Evolutionary conservation across 2,888 invertebrate species (phyloP).

Genomic region (Darwinula stevensoni): DNA sequence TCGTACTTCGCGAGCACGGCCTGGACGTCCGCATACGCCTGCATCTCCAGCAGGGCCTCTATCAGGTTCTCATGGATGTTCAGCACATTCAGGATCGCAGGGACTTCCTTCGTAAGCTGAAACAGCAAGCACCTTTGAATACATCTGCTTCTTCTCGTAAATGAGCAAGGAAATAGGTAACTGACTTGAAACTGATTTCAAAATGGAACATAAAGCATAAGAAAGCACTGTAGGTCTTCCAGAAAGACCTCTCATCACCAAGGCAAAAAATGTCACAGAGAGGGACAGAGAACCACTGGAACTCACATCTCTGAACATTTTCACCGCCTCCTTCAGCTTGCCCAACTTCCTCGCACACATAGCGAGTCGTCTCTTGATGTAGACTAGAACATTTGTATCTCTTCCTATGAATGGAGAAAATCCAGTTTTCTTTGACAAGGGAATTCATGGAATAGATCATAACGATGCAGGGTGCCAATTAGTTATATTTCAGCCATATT

Average conservation of each 20-base stretch:
- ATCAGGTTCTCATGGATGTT: conserved; percentile 88
- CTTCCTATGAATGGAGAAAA: conserved; percentile 30
- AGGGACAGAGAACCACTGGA: too few species aligned
- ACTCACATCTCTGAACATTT: conserved; percentile 66
- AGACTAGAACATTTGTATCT: conserved; percentile 76
- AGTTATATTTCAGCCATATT: too few species aligned
- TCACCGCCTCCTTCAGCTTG: conserved; percentile 73
- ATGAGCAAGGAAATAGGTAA: background rate
- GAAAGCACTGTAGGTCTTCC: background rate
- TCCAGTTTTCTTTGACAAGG: too few species aligned
- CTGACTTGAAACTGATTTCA: background rate
- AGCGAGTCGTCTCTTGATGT: conserved; percentile 72
- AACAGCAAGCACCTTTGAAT: too few species aligned
- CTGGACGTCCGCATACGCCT: conserved; percentile 86
- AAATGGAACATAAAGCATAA: background rate
- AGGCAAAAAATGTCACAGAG: too few species aligned
- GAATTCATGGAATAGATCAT: too few species aligned
- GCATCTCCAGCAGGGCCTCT: conserved; percentile 77
- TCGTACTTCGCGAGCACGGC: conserved; percentile 72
- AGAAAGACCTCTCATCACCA: conserved; percentile 3
- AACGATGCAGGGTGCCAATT: too few species aligned
- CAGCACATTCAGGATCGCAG: conserved; percentile 72
- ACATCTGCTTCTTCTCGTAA: too few species aligned
- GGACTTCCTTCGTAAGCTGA: conserved; percentile 69
- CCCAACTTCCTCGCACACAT: conserved; percentile 90